A percentile compares a stretch with the other conserved stretches of the same genome.
These are phyloP conservation scores for Dolichopus griseipennis DNA, from an alignment of 2,888 invertebrate genomes.

Conservation along the genomic window DNA sequence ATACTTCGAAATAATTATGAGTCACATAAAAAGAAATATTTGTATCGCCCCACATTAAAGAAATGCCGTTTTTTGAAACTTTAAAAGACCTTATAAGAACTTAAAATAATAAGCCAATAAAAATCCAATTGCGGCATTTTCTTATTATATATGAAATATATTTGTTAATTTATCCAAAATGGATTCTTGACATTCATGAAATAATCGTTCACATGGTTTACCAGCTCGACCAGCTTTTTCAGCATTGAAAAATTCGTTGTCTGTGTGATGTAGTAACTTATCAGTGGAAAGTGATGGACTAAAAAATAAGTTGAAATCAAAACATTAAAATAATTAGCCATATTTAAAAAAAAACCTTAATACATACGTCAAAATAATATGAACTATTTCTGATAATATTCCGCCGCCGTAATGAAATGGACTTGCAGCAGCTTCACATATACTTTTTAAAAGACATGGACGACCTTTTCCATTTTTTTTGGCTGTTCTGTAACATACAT, in stretches of 20 bases:
- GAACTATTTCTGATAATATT: slow-evolving; percentile 60
- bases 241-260: slow-evolving; percentile 65
- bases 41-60: too few relatives aligned
- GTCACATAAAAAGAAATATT: too few relatives aligned
- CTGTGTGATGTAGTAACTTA: slow-evolving; percentile 52
- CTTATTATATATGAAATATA: slow-evolving; percentile 21
- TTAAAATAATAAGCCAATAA: too few relatives aligned
- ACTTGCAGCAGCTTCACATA: slow-evolving; percentile 62
- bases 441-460: slow-evolving; percentile 59
- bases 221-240: slow-evolving; percentile 54
- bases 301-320: slow-evolving; percentile 26
- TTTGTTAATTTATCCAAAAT: slow-evolving; percentile 34
- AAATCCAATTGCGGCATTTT: too few relatives aligned
- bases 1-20: too few relatives aligned
- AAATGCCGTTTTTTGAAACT: too few relatives aligned
- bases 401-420: slow-evolving; percentile 59
- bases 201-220: slow-evolving; percentile 33
- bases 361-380: slow-evolving; percentile 63
- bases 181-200: slow-evolving; percentile 32
- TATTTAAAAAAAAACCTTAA: slow-evolving; percentile 14
- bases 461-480: slow-evolving; percentile 41
- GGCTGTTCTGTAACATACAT: background rate
- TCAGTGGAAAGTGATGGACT: slow-evolving; percentile 66
- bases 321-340: background rate
- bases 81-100: too few relatives aligned